Evolutionary conservation across 1,140 invertebrate genomes (phyloP).

Genomic region (Drosophila lacteicornis): DNA sequence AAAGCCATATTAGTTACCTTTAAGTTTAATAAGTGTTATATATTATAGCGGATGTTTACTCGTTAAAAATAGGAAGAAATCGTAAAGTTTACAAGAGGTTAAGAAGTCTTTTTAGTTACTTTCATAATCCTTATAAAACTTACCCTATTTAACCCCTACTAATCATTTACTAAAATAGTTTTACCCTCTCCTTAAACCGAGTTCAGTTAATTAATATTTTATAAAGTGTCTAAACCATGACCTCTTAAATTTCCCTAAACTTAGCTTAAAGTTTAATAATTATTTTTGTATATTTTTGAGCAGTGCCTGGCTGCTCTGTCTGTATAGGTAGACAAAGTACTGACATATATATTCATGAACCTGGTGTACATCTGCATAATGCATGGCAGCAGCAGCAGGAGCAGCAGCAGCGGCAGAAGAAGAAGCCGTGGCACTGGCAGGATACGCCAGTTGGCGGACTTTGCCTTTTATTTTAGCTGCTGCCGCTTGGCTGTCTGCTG

Average conservation of each 20-base stretch:
- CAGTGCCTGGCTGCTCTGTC: constrained; percentile 7
- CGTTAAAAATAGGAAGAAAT: neutral
- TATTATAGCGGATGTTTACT: no score
- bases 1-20: neutral
- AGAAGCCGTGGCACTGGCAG: constrained; percentile 59
- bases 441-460: constrained; percentile 72
- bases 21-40: neutral
- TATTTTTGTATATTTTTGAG: constrained; percentile 1
- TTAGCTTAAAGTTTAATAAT: neutral
- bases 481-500: constrained; percentile 56
- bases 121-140: neutral
- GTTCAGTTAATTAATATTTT: no score
- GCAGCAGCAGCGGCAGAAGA: constrained; percentile 31
- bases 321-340: constrained; percentile 62
- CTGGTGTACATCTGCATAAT: constrained; percentile 82
- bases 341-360: constrained; percentile 82
- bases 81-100: accelerated
- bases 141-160: neutral
- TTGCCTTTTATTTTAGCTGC: constrained; percentile 80
- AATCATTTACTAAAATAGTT: neutral
- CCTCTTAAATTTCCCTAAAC: neutral
- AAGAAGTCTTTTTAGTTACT: neutral
- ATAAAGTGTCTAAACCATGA: neutral
- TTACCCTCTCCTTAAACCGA: neutral
- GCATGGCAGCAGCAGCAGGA: constrained; percentile 57